Evolutionary conservation across 2,797 vertebrate genomes (phyloP).

Genomic region (Platalea minor): DNA sequence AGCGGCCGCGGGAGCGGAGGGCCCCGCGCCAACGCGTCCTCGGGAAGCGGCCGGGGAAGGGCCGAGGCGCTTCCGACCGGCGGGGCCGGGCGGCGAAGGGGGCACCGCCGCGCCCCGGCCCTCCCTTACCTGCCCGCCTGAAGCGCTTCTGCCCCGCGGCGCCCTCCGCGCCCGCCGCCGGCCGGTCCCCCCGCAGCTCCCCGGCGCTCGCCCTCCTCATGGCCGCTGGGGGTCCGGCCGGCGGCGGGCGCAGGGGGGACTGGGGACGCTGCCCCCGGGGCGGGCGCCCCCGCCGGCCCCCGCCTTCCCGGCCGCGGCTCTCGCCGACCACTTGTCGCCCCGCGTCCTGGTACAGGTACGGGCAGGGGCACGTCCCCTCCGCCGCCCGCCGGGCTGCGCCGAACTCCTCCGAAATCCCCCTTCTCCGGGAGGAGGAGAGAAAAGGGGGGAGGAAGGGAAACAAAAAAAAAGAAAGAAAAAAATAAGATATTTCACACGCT

Average conservation of each 20-base stretch:
- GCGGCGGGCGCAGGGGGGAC: too few species aligned
- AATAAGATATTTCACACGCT: neutral
- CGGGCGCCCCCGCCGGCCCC: neutral
- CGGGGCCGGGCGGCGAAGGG: neutral
- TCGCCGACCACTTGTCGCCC: constrained; percentile 22
- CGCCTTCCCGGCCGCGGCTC: neutral
- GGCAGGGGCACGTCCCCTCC: neutral
- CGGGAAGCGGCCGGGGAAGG: neutral
- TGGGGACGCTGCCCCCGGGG: neutral
- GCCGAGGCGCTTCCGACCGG: neutral
- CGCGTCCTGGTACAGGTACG: neutral
- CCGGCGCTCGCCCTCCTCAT: neutral
- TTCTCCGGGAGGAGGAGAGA: neutral
- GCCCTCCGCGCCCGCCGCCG: neutral
- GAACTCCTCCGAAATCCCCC: neutral
- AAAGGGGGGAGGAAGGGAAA: neutral
- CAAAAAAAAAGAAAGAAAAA: too few species aligned
- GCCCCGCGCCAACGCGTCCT: neutral
- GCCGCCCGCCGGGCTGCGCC: neutral
- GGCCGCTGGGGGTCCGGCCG: neutral
- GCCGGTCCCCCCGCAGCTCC: neutral
- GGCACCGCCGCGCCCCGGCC: neutral
- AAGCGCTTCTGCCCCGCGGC: neutral
- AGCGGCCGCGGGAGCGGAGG: neutral
- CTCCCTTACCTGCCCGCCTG: neutral